Evolutionary conservation across 2,888 invertebrate genomes (phyloP).

Genomic region (Nomada goodeniana): DNA sequence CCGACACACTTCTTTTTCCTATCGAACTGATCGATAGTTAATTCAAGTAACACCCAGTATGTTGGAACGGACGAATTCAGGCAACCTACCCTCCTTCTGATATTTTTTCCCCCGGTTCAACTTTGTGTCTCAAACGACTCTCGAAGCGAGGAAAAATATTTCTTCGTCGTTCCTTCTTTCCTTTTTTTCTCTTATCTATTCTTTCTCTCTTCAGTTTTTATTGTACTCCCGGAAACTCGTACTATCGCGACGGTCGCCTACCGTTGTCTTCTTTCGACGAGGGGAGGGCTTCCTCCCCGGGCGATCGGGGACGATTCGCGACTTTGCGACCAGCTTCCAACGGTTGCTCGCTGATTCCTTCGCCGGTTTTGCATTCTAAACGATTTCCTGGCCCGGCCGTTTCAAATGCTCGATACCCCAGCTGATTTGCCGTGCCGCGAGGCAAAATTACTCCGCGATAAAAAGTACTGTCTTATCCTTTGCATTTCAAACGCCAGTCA

Average conservation of each 20-base stretch:
- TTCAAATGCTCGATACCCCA: too few relatives aligned
- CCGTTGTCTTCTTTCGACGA: conserved; percentile 42
- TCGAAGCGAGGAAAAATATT: conserved; percentile 33
- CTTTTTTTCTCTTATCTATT: neutral
- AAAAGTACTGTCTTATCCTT: too few relatives aligned
- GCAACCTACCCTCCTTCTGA: neutral
- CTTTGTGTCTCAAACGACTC: conserved; percentile 27
- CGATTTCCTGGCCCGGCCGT: neutral
- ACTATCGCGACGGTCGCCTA: conserved; percentile 25
- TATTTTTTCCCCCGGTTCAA: conserved; percentile 11
- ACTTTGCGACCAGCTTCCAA: conserved; percentile 31
- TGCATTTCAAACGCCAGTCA: too few relatives aligned
- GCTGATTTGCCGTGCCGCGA: too few relatives aligned
- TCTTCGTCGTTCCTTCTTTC: neutral
- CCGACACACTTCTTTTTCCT: neutral
- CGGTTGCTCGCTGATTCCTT: neutral
- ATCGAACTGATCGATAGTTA: neutral
- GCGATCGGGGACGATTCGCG: conserved; percentile 29
- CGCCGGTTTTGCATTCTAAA: conserved; percentile 10
- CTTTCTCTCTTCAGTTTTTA: conserved; percentile 18
- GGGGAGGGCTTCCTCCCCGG: conserved; percentile 19
- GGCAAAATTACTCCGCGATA: too few relatives aligned
- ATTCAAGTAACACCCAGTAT: conserved; percentile 3
- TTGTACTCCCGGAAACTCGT: conserved; percentile 21
- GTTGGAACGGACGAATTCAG: neutral